Evolutionary conservation across 1,140 invertebrate species (phyloP).

Genomic region (Eriocheir sinensis): DNA sequence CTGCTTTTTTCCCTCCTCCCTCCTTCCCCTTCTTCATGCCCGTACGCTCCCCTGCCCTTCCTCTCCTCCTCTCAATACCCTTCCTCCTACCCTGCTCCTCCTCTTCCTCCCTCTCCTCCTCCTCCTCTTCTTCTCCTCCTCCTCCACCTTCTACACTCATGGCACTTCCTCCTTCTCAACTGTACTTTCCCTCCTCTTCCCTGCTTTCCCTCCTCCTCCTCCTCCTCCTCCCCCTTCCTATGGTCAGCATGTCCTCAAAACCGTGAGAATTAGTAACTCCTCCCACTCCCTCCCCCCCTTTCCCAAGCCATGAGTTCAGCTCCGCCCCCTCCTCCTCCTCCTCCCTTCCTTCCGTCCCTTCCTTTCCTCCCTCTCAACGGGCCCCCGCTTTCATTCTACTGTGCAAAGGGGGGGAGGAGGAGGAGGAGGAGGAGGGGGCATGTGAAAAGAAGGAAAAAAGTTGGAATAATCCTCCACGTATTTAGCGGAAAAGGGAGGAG

Average conservation of each 20-base stretch:
- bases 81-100: background rate
- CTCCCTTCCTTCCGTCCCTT: background rate
- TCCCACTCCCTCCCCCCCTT: constrained; percentile 41
- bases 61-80: background rate
- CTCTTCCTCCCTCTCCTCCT: constrained; percentile 15
- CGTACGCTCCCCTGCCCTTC: background rate
- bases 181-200: background rate
- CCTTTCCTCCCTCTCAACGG: background rate
- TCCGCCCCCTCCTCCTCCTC: background rate
- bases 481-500: no score
- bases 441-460: background rate
- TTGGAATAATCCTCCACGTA: background rate
- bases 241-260: background rate
- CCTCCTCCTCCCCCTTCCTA: no score
- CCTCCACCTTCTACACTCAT: background rate
- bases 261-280: constrained; percentile 67
- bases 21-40: background rate
- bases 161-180: background rate
- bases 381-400: background rate
- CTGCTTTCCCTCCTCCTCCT: background rate
- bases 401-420: background rate
- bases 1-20: background rate
- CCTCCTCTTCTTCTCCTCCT: background rate
- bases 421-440: background rate
- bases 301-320: constrained; percentile 56